Evolutionary conservation across 2,113 vertebrate genomes (phyloP).

Genomic region (Cavia aperea): DNA sequence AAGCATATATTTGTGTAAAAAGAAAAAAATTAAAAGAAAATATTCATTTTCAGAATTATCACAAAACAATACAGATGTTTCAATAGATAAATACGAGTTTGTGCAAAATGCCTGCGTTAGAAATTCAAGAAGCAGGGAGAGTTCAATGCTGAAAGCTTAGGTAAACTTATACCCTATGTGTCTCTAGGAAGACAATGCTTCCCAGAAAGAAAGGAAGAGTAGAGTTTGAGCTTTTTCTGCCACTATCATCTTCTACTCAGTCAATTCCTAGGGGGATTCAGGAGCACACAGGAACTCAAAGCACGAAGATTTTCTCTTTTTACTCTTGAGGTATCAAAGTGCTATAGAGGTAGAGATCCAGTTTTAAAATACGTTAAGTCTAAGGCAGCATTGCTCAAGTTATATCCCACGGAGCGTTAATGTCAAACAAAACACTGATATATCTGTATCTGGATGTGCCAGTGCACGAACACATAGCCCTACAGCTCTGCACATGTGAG

Average conservation of each 20-base stretch:
- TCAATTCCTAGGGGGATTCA: not conserved
- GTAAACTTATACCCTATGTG: not conserved
- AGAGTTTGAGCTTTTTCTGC: conserved; percentile 51
- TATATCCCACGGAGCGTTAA: not conserved
- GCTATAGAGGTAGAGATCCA: not conserved
- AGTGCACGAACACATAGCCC: not conserved
- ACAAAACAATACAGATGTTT: conserved; percentile 22
- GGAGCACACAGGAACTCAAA: not conserved
- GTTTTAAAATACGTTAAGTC: not conserved
- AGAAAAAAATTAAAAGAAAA: not conserved
- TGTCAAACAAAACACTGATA: not conserved
- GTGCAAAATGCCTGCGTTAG: not conserved
- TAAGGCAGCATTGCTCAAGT: not conserved
- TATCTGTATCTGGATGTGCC: not conserved
- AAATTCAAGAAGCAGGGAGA: conserved; percentile 33
- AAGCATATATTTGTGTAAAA: conserved; percentile 18
- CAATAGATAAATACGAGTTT: conserved; percentile 5
- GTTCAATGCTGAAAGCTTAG: not conserved
- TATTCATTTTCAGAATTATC: conserved; percentile 25
- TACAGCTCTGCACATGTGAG: not conserved
- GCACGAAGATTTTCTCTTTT: not conserved
- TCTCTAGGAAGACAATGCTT: not conserved
- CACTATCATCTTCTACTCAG: conserved; percentile 33
- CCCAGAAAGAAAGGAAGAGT: not conserved
- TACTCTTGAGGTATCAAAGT: not conserved